A percentile compares a stretch with the other conserved stretches of the same genome.
These are phyloP conservation scores for Philereme transversata DNA, from an alignment of 2,888 invertebrate genomes.

Conservation along the genomic window DNA sequence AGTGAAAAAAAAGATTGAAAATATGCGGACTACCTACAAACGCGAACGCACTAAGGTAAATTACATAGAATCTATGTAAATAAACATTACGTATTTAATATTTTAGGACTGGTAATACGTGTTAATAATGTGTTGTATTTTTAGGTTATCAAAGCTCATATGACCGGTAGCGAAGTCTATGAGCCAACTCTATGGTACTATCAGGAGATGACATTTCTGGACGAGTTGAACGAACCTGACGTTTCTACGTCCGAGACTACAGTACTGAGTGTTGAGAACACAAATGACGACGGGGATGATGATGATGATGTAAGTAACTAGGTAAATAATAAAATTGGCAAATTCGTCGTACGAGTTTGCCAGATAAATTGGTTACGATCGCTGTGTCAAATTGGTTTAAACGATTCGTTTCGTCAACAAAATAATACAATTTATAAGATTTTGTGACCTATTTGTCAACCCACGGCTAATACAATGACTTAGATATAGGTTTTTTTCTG, in stretches of 20 bases:
- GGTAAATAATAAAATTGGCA: neutral
- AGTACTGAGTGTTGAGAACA: neutral
- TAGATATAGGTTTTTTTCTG: neutral
- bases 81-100: neutral
- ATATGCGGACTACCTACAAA: constrained; percentile 43
- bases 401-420: too few species aligned
- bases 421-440: too few species aligned
- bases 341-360: neutral
- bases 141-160: constrained; percentile 24
- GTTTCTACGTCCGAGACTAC: neutral
- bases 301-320: constrained; percentile 3
- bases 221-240: constrained; percentile 3
- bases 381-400: neutral
- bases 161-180: constrained; percentile 11
- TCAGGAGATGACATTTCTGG: constrained; percentile 30
- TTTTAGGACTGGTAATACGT: neutral
- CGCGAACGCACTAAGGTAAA: constrained; percentile 44
- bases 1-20: constrained; percentile 45
- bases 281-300: constrained; percentile 2
- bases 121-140: constrained; percentile 10
- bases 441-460: too few species aligned
- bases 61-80: neutral
- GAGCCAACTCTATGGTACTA: constrained; percentile 48
- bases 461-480: too few species aligned
- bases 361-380: neutral